phyloP scores from a whole-genome alignment of 2,797 vertebrate species.

The Bradypodion pumilum region DNA sequence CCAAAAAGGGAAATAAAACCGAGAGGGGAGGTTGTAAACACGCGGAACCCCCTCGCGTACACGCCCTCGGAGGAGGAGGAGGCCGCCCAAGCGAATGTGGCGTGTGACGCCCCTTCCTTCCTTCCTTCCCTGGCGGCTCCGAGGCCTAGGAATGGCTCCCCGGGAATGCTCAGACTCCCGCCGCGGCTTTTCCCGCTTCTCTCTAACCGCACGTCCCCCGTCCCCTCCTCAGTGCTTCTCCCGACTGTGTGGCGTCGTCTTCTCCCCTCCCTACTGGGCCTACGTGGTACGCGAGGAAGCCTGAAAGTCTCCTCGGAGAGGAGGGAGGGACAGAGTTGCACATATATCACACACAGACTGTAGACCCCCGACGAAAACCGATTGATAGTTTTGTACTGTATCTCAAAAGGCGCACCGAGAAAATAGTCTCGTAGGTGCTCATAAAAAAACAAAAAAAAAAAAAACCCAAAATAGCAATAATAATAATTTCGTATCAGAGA shows the following conservation, averaged over 20 bases:
- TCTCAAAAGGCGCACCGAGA: background rate
- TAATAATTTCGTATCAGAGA: too few relatives aligned
- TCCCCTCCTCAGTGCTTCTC: background rate
- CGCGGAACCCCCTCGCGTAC: background rate
- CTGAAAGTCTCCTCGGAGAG: background rate
- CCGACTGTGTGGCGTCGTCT: background rate
- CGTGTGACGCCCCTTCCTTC: background rate
- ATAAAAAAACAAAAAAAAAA: background rate
- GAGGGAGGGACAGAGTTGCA: background rate
- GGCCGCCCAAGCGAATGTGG: background rate
- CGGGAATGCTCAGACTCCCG: background rate
- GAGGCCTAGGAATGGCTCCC: slow-evolving; percentile 2
- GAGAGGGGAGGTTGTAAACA: background rate
- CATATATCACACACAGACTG: background rate
- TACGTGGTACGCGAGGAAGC: slow-evolving; percentile 8
- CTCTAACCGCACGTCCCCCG: background rate
- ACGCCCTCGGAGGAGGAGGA: background rate
- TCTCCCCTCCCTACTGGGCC: background rate
- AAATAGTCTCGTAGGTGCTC: too few relatives aligned
- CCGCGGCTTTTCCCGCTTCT: background rate
- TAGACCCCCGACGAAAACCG: background rate
- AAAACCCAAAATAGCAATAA: too few relatives aligned
- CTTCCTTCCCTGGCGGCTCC: background rate
- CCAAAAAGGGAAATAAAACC: too few relatives aligned
- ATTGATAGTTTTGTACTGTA: background rate